Conservation (phyloP, 2,888 invertebrate species). For the Drosophila merina region DNA sequence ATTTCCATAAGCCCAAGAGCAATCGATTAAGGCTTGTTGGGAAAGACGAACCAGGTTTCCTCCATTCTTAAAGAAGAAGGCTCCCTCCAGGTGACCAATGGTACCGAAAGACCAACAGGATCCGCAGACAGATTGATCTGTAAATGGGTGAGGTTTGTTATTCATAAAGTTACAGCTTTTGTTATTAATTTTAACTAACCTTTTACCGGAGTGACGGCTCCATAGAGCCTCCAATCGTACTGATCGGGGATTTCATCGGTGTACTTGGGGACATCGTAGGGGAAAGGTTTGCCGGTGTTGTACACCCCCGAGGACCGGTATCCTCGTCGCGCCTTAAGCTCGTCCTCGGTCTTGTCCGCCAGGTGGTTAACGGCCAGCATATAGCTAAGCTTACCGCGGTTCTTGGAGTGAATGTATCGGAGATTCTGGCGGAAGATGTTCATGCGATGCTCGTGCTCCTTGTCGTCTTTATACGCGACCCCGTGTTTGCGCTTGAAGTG, state of each 20-base stretch:
- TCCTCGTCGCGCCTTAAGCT: constrained; percentile 91
- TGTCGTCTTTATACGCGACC: constrained; percentile 87
- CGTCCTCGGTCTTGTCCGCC: constrained; percentile 91
- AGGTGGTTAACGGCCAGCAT: constrained; percentile 93
- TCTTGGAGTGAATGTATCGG: constrained; percentile 91
- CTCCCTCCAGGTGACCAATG: constrained; percentile 96
- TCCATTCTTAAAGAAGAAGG: constrained; percentile 92
- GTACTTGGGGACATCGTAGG: constrained; percentile 86
- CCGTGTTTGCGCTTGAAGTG: constrained; percentile 89
- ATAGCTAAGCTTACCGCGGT: constrained; percentile 90
- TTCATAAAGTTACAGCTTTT: background rate
- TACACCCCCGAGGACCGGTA: constrained; percentile 86
- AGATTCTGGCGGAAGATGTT: constrained; percentile 94
- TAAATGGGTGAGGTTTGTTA: background rate
- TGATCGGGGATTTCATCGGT: constrained; percentile 88
- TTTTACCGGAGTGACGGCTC: constrained; percentile 97
- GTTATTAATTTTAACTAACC: constrained; percentile 84
- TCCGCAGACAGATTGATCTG: constrained; percentile 98
- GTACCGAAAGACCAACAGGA: constrained; percentile 99
- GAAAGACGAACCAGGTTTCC: constrained; percentile 92
- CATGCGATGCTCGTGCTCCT: constrained; percentile 89
- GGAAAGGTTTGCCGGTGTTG: constrained; percentile 92
- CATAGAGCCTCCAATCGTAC: constrained; percentile 95
- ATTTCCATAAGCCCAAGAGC: constrained; percentile 98
- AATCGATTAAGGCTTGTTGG: constrained; percentile 97